Evolutionary conservation across 1,140 invertebrate genomes (phyloP).

Genomic region (Coenobita brevimanus): DNA sequence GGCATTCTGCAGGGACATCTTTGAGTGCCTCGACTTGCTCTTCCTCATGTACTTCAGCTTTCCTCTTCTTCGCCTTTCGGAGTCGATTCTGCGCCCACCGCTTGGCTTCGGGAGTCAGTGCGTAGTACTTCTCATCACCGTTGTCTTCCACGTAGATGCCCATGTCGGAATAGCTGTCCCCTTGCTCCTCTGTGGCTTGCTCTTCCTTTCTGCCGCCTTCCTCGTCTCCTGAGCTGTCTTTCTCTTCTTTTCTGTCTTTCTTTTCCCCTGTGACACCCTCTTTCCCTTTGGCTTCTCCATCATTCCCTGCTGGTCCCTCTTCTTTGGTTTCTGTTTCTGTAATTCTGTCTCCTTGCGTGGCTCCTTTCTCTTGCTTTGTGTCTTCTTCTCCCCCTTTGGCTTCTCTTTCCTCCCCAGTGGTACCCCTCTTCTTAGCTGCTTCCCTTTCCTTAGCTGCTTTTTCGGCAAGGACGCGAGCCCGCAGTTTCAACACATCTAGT

Average conservation of each 20-base stretch:
- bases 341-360: too few species aligned
- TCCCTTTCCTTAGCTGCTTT: constrained; percentile 13
- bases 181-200: too few species aligned
- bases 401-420: background rate
- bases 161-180: background rate
- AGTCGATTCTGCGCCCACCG: constrained; percentile 38
- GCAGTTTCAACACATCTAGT: constrained; percentile 38
- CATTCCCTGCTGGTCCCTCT: too few species aligned
- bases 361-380: background rate
- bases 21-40: background rate
- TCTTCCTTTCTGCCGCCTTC: too few species aligned
- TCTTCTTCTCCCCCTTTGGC: background rate
- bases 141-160: constrained; percentile 43
- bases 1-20: too few species aligned
- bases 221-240: too few species aligned
- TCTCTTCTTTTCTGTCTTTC: too few species aligned
- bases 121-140: constrained; percentile 45
- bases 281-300: too few species aligned
- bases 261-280: too few species aligned
- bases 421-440: background rate
- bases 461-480: constrained; percentile 38
- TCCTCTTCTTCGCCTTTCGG: constrained; percentile 10
- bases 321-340: too few species aligned
- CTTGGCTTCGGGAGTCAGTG: constrained; percentile 50
- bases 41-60: background rate